Conservation (phyloP, 2,888 invertebrate genomes). For the Fissipunctia ypsillon region DNA sequence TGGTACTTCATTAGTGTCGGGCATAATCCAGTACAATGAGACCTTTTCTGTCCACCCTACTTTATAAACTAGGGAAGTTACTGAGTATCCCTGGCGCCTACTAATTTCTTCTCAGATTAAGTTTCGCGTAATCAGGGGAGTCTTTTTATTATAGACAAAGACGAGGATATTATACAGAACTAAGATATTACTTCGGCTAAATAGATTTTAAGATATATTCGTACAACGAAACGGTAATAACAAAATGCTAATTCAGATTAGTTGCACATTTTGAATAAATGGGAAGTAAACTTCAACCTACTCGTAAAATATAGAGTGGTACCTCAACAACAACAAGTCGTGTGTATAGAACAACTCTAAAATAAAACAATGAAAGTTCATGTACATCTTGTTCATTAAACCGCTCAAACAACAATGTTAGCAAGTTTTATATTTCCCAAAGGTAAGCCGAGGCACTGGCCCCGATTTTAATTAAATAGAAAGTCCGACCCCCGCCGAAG, state of each 20-base stretch:
- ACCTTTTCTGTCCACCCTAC: conserved; percentile 6
- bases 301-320: neutral
- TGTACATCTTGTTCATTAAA: conserved; percentile 60
- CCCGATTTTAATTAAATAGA: conserved; percentile 69
- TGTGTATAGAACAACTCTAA: conserved; percentile 26
- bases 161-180: conserved; percentile 29
- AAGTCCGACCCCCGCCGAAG: conserved; percentile 46
- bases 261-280: neutral
- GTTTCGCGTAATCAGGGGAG: conserved; percentile 44
- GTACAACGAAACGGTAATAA: no score
- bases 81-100: conserved; percentile 25
- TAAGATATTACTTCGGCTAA: conserved; percentile 8
- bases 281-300: conserved; percentile 1
- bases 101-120: conserved; percentile 59
- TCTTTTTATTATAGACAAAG: conserved; percentile 36
- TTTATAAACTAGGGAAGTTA: conserved; percentile 36
- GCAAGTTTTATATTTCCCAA: conserved; percentile 67
- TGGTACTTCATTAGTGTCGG: conserved; percentile 22
- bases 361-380: conserved; percentile 55
- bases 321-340: conserved; percentile 31
- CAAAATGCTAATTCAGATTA: neutral
- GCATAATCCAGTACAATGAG: conserved; percentile 23
- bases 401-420: conserved; percentile 62
- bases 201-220: conserved; percentile 5
- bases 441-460: conserved; percentile 57